phyloP scores from a whole-genome alignment of 2,113 vertebrate species.

The Pelecanoides urinatrix region DNA sequence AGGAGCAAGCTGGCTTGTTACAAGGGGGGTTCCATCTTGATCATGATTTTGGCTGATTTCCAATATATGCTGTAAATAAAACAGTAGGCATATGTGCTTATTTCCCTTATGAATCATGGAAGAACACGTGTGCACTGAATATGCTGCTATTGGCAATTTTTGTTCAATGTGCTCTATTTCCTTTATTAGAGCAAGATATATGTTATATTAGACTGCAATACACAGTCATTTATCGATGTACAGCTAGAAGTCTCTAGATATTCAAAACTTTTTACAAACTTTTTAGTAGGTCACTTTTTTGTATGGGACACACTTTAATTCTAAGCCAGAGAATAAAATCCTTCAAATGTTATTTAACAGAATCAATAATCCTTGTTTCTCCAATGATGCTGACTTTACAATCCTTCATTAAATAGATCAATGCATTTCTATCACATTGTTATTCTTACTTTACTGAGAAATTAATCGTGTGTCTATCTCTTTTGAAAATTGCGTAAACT shows the following conservation, averaged over 20 bases:
- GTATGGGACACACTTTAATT: not conserved
- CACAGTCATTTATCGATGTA: not conserved
- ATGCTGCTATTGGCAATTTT: not conserved
- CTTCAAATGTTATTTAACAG: constrained; percentile 3
- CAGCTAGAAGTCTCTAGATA: not conserved
- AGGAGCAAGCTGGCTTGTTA: not conserved
- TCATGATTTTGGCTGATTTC: not conserved
- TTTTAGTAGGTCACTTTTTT: not conserved
- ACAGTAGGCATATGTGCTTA: not conserved
- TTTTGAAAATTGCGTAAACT: not conserved
- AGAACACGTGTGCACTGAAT: not conserved
- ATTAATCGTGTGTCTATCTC: not conserved
- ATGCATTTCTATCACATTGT: constrained; percentile 12
- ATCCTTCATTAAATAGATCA: constrained; percentile 22
- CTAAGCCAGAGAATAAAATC: not conserved
- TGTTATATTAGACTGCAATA: not conserved
- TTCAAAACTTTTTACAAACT: not conserved
- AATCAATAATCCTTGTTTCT: constrained; percentile 28
- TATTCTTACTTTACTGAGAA: constrained; percentile 35
- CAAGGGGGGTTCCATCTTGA: not conserved
- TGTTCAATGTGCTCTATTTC: not conserved
- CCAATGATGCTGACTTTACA: constrained; percentile 1
- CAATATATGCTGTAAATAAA: not conserved
- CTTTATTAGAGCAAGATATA: not conserved
- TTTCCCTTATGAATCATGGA: not conserved